Evolutionary conservation across 2,797 vertebrate genomes (phyloP), one percentile per base, ranked within the genome.

Genomic region (Oophaga sylvatica): DNA sequence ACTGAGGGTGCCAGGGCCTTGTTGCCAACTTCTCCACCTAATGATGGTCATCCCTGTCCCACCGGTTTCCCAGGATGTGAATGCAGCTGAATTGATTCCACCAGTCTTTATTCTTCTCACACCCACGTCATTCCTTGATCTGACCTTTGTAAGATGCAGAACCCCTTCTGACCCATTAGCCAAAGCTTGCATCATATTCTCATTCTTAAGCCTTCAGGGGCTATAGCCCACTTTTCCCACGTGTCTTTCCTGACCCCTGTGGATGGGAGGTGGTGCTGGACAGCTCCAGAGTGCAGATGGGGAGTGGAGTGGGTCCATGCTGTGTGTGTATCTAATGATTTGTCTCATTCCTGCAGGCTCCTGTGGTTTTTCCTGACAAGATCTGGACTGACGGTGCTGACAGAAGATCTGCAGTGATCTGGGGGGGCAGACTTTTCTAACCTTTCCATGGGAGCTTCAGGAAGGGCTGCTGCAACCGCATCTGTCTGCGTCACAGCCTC

Each of bases 401-500:
- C 53, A 2, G 63, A 89, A 57, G 65, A 70, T n/a, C 57, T 73
- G 84, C 84, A 83, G 35, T 17, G 77, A 83, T 57, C 60, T 60
- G 85, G 8, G 19, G 45, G 63, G 41, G 17, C 88, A 63, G 68
- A 78, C 19, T 56, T 77, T 57, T 53, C 56, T 80, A 41, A 59
- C 82, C 78, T 71, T 71, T 70, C 26, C 63, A 83, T 86, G 80
- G 83, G 70, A 67, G 82, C 78, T 81, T 60, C 53, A 16, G 71
- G 31, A 86, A 81, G 56, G 48, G 79, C 91, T 92, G 92, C 91
- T 92, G 87, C 73, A 93, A 89, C 89, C 92, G 77, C 67, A 93
- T 89, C 89, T 89, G 93, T 94, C 93, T 95, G 94, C 95, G 94
- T 94, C 95, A 95, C 93, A 92, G 93, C 93, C 91, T 93, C 89